These are phyloP conservation scores for Agrypnia vestita DNA, from an alignment of 1,140 invertebrate species.

Conservation along the genomic window DNA sequence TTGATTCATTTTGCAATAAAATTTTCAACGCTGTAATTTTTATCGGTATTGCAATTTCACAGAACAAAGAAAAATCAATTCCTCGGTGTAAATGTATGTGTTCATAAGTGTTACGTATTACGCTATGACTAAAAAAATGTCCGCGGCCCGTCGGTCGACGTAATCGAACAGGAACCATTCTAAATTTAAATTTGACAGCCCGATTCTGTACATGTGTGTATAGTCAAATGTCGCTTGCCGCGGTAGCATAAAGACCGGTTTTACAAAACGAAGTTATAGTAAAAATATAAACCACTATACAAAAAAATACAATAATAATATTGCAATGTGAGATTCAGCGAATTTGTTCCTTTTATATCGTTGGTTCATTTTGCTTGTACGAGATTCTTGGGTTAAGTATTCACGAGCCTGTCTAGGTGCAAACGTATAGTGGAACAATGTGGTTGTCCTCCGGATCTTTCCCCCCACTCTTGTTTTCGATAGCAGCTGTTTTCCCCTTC, in stretches of 20 bases:
- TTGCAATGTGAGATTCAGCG: neutral
- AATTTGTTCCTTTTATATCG: neutral
- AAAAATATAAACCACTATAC: neutral
- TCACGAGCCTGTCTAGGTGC: neutral
- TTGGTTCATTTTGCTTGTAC: neutral
- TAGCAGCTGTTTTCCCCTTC: conserved; percentile 42
- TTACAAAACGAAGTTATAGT: neutral
- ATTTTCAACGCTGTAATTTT: too few relatives aligned
- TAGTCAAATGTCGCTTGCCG: conserved; percentile 29
- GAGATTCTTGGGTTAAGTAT: neutral
- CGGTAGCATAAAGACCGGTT: conserved; percentile 11
- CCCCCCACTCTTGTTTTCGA: conserved; percentile 30
- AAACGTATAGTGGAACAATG: conserved; percentile 30
- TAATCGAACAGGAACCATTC: conserved; percentile 51
- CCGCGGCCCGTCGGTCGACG: neutral
- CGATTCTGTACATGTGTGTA: neutral
- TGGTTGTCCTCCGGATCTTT: conserved; percentile 48
- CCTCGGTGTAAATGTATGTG: neutral
- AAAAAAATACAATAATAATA: neutral
- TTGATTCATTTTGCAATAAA: too few relatives aligned
- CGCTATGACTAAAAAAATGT: conserved; percentile 16
- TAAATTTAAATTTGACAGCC: conserved; percentile 40
- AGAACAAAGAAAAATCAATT: conserved; percentile 6
- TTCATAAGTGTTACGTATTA: conserved; percentile 11
- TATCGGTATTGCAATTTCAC: too few relatives aligned